A percentile compares a stretch with the other conserved stretches of the same genome.
phyloP scores from a whole-genome alignment of 2,888 invertebrate species.

The Aspidiotus rigidus region DNA sequence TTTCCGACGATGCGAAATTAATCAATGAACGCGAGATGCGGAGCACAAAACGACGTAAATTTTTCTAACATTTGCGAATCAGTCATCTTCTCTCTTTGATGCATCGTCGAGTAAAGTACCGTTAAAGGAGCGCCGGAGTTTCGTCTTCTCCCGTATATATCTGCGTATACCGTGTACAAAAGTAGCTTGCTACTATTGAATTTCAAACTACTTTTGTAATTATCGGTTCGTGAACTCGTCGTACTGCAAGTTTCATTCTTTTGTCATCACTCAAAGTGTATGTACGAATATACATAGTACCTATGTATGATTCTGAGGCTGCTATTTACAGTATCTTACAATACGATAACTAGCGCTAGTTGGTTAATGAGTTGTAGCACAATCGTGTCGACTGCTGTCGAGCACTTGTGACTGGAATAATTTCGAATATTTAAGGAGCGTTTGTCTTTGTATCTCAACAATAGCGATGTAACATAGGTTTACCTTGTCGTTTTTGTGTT shows the following conservation, averaged over 20 bases:
- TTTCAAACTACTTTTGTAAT: slow-evolving; percentile 4
- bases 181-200: background rate
- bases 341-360: background rate
- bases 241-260: background rate
- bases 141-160: too few relatives aligned
- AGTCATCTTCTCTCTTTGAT: too few relatives aligned
- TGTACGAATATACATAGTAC: background rate
- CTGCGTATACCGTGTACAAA: too few relatives aligned
- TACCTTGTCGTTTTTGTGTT: background rate
- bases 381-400: slow-evolving; percentile 1
- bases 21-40: too few relatives aligned
- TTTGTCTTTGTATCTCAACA: slow-evolving; percentile 1
- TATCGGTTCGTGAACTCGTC: slow-evolving; percentile 2
- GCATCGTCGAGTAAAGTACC: too few relatives aligned
- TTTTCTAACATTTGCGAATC: too few relatives aligned
- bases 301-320: background rate
- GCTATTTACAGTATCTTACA: background rate
- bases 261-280: background rate
- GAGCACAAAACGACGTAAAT: too few relatives aligned
- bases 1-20: too few relatives aligned
- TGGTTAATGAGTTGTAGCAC: slow-evolving; percentile 4
- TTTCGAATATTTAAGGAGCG: slow-evolving; percentile 23
- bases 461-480: background rate
- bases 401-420: slow-evolving; percentile 22
- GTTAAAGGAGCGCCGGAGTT: too few relatives aligned